Evolutionary conservation across 2,113 vertebrate species (phyloP).

Genomic region (Cinclus mexicanus): DNA sequence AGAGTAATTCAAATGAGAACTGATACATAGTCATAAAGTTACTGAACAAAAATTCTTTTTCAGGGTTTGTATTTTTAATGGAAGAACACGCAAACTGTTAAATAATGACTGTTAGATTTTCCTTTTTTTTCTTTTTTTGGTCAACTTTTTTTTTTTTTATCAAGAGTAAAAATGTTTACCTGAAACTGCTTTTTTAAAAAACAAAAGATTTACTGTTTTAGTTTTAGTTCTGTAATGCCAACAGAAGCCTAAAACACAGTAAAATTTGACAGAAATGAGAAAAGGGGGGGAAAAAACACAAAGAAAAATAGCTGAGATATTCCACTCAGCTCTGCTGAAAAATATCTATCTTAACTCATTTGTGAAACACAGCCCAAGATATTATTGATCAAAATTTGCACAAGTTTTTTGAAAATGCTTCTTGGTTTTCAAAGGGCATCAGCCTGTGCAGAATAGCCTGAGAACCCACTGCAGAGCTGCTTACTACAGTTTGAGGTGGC

Average conservation of each 20-base stretch:
- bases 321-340: background rate
- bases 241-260: background rate
- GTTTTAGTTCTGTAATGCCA: background rate
- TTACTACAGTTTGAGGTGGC: background rate
- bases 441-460: background rate
- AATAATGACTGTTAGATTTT: background rate
- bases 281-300: fast-evolving
- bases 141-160: background rate
- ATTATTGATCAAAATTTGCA: background rate
- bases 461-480: background rate
- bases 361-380: background rate
- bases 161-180: background rate
- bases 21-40: background rate
- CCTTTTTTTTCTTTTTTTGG: background rate
- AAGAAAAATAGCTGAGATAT: background rate
- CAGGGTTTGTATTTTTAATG: background rate
- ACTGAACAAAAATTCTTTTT: background rate
- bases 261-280: background rate
- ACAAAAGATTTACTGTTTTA: background rate
- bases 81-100: background rate
- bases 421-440: background rate
- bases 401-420: background rate
- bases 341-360: background rate
- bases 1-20: background rate
- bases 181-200: background rate